Evolutionary conservation across 2,113 vertebrate genomes (phyloP).

Genomic region (Uropsilus gracilis): DNA sequence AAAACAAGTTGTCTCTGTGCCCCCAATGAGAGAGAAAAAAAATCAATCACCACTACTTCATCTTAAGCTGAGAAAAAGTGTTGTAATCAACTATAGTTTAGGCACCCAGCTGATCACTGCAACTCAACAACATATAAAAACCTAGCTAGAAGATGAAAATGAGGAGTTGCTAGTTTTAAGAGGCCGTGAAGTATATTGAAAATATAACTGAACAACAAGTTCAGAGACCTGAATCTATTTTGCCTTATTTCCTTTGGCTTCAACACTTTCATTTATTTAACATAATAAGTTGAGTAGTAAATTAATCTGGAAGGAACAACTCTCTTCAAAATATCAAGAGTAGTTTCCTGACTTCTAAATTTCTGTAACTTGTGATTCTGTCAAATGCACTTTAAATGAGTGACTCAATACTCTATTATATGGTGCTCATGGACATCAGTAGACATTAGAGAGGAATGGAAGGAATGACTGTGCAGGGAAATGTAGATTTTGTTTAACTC

Average conservation of each 20-base stretch:
- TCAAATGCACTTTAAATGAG: not conserved
- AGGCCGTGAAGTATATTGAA: not conserved
- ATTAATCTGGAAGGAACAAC: conserved; percentile 31
- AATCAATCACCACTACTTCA: conserved; percentile 42
- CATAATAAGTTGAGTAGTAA: not conserved
- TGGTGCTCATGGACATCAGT: not conserved
- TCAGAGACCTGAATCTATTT: not conserved
- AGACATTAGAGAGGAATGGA: not conserved
- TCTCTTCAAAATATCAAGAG: not conserved
- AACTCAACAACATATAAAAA: not conserved
- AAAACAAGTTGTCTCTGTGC: conserved; percentile 35
- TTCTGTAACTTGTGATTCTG: not conserved
- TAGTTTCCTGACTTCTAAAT: not conserved
- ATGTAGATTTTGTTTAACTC: not conserved
- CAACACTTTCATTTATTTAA: not conserved
- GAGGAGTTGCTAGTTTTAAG: not conserved
- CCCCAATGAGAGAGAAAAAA: conserved; percentile 20
- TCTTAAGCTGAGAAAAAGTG: conserved; percentile 10
- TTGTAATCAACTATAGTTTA: conserved; percentile 34
- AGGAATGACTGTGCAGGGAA: not conserved
- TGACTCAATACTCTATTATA: not conserved
- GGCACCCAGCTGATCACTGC: not conserved
- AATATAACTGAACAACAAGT: not conserved
- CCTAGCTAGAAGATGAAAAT: not conserved
- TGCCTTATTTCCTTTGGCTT: not conserved